These are phyloP conservation scores for Nylanderia fulva DNA, from an alignment of 1,140 invertebrate genomes.

Conservation along the genomic window DNA sequence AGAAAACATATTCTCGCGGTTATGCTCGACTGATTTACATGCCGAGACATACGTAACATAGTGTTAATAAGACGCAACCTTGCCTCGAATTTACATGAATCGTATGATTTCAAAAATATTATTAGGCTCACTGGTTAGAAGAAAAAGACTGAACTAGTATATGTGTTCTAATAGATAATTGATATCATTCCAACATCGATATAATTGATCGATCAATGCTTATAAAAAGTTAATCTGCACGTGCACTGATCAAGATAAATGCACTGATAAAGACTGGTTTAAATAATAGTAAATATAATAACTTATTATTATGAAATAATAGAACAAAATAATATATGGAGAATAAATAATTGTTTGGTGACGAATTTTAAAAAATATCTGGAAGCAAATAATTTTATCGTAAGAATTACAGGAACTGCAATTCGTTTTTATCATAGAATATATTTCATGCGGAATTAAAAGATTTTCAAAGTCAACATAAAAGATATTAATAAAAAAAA, in stretches of 20 bases:
- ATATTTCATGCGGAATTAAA: not conserved
- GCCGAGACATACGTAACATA: conserved; percentile 25
- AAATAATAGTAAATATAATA: not conserved
- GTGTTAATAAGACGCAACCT: conserved; percentile 26
- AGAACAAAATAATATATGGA: too few species aligned
- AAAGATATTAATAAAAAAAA: not conserved
- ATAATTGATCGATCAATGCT: too few species aligned
- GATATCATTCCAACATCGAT: not conserved
- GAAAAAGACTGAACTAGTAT: not conserved
- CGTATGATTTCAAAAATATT: not conserved
- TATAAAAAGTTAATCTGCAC: not conserved
- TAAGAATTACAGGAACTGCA: not conserved
- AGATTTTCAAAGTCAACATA: not conserved
- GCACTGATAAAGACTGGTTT: not conserved
- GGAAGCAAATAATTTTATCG: conserved; percentile 54
- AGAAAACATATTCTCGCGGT: conserved; percentile 19
- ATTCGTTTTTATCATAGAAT: not conserved
- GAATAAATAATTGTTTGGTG: not conserved
- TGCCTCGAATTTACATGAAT: conserved; percentile 31
- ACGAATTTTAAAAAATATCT: not conserved
- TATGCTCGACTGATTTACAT: conserved; percentile 17
- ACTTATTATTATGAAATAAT: too few species aligned
- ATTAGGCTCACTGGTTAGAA: not conserved
- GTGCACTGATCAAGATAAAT: not conserved
- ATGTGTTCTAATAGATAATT: not conserved